phyloP scores from a whole-genome alignment of 1,140 invertebrate genomes.

The Sweltsa coloradensis region DNA sequence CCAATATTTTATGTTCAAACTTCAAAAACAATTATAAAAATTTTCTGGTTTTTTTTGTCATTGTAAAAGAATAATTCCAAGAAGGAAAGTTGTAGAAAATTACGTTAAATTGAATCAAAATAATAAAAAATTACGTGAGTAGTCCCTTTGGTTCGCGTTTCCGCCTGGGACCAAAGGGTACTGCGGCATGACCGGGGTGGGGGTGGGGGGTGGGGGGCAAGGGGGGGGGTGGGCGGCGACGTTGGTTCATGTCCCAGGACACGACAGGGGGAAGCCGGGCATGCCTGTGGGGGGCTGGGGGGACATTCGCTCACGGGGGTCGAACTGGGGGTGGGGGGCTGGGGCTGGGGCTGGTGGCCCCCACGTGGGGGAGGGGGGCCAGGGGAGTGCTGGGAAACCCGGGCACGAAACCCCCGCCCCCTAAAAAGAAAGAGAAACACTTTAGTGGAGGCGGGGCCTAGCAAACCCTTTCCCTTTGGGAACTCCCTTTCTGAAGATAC shows the following conservation, averaged over 20 bases:
- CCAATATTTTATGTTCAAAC: too few relatives aligned
- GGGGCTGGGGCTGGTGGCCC: conserved; percentile 12
- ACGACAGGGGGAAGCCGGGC: conserved; percentile 41
- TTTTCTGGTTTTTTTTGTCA: too few relatives aligned
- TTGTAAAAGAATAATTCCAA: too few relatives aligned
- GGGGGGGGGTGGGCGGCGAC: conserved; percentile 36
- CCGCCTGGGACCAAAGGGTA: conserved; percentile 65
- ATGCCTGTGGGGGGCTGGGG: conserved; percentile 39
- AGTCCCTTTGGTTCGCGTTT: conserved; percentile 56
- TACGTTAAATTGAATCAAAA: too few relatives aligned
- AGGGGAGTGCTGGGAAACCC: conserved; percentile 24
- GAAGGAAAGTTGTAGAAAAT: too few relatives aligned
- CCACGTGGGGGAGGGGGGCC: conserved; percentile 24
- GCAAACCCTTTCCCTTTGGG: too few relatives aligned
- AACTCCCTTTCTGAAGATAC: too few relatives aligned
- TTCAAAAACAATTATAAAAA: too few relatives aligned
- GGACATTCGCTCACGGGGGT: conserved; percentile 44
- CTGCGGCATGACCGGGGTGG: conserved; percentile 47
- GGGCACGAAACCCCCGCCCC: conserved; percentile 21
- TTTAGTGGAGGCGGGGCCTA: too few relatives aligned
- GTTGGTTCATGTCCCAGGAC: conserved; percentile 58
- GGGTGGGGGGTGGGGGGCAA: conserved; percentile 45
- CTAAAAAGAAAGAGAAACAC: too few relatives aligned
- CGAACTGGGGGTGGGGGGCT: conserved; percentile 31
- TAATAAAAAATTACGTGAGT: conserved; percentile 43